Base-by-base conservation (phyloP, 2,888 invertebrate species). In the Lycia hirtaria region DNA sequence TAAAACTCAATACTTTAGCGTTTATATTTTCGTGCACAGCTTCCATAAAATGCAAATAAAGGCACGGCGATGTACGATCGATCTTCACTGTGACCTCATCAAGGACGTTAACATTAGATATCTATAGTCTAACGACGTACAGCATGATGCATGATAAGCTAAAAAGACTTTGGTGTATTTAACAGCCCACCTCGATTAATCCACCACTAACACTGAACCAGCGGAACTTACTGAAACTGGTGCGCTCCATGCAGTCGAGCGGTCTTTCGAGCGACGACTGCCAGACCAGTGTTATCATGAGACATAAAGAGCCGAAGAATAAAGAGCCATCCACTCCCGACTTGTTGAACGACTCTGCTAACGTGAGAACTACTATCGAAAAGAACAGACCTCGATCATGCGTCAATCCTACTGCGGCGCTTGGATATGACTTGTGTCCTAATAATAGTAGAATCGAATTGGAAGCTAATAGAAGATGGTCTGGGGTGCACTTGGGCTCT, bases 351-450 rank as follows among this genome's bases (percentile, higher is more conserved):
- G 93, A 93, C 62, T 93, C 94, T 2, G 92, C 92, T 4, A 90
- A 91, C 52, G 83, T 89, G 17, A 93, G 89, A 77, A 89, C 91
- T 4, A 79, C 83, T 3, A 62, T 88, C 24, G 93, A 93, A 65
- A 94, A 93, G 79, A 92, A 92, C 69, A 89, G 96, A 63, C 96
- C 96, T 2, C 92, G 95, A 48, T 96, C 96, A 0, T 96, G 95
- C 74, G 93, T 95, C n/a, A 94, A 95, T 72, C 93, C 93, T 51
- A 84, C 83, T 35, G 76, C 82, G 60, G 62, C 57, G 7, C 78
- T 91, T 45, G 88, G 87, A 24, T 91, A 93, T 47, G 93, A 93
- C 53, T 81, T 92, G 19, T 89, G 91, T 61, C 90, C 87, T 17
- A 88, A 86, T 35, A 89, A 92, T 62, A 93, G 92, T 73, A 82